These are phyloP conservation scores for Acrobasis suavella DNA, from an alignment of 2,888 invertebrate species.

Conservation along the genomic window DNA sequence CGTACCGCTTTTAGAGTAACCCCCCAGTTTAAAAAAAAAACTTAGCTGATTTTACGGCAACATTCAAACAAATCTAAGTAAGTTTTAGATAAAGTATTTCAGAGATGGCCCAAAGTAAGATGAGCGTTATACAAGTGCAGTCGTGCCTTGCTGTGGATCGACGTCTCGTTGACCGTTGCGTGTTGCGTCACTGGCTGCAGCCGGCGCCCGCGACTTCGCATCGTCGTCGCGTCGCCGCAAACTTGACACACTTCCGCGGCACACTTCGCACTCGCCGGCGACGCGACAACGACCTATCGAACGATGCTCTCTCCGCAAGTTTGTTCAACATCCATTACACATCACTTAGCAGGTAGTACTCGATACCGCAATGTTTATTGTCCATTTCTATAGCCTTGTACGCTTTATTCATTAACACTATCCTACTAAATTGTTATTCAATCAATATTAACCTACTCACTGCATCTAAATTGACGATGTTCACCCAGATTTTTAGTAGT, in stretches of 20 bases:
- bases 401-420: not conserved
- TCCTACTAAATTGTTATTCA: not conserved
- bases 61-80: no score
- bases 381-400: conserved; percentile 2
- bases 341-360: conserved; percentile 13
- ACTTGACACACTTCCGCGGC: conserved; percentile 67
- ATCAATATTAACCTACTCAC: not conserved
- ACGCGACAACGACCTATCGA: conserved; percentile 27
- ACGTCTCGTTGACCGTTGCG: conserved; percentile 38
- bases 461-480: not conserved
- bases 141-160: conserved; percentile 26
- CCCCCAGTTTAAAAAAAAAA: no score
- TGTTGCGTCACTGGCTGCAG: conserved; percentile 47
- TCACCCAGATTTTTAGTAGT: not conserved
- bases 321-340: conserved; percentile 11
- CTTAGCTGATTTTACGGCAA: no score
- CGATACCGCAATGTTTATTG: conserved; percentile 18
- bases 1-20: no score
- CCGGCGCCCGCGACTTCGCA: conserved; percentile 25
- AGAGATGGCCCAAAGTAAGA: not conserved
- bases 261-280: conserved; percentile 39
- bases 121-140: not conserved
- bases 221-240: conserved; percentile 38
- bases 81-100: no score
- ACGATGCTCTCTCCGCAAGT: conserved; percentile 20